phyloP scores from a whole-genome alignment of 2,797 vertebrate genomes.

The Chromobotia macracanthus region DNA sequence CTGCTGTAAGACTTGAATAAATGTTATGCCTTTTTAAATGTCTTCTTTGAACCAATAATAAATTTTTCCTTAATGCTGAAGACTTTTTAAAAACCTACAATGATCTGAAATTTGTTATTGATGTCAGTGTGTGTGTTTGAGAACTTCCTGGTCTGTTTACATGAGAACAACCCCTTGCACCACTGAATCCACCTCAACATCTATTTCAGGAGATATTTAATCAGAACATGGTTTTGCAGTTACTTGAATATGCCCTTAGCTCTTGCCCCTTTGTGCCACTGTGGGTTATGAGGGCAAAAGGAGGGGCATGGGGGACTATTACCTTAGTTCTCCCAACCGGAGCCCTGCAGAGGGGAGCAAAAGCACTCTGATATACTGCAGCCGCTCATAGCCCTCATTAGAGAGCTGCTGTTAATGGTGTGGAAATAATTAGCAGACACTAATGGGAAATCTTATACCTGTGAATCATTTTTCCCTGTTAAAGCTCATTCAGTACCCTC shows the following conservation, averaged over 20 bases:
- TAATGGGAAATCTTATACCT: slow-evolving; percentile 83
- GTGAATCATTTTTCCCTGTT: slow-evolving; percentile 81
- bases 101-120: no score
- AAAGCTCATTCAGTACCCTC: slow-evolving; percentile 11
- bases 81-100: no score
- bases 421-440: slow-evolving; percentile 85
- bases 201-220: slow-evolving; percentile 32
- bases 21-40: not conserved
- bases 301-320: slow-evolving; percentile 19
- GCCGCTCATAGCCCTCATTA: slow-evolving; percentile 81
- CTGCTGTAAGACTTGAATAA: slow-evolving; percentile 14
- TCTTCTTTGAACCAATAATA: not conserved
- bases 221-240: not conserved
- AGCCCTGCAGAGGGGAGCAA: slow-evolving; percentile 61
- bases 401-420: slow-evolving; percentile 85
- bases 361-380: slow-evolving; percentile 76
- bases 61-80: no score
- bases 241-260: slow-evolving; percentile 34
- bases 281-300: slow-evolving; percentile 41
- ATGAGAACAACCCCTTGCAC: not conserved
- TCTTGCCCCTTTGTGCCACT: slow-evolving; percentile 31
- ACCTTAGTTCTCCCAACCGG: slow-evolving; percentile 2
- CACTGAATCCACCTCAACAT: not conserved
- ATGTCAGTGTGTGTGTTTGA: not conserved
- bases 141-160: not conserved